Conservation (phyloP, 2,797 vertebrate genomes). For the Gallirallus australis region DNA sequence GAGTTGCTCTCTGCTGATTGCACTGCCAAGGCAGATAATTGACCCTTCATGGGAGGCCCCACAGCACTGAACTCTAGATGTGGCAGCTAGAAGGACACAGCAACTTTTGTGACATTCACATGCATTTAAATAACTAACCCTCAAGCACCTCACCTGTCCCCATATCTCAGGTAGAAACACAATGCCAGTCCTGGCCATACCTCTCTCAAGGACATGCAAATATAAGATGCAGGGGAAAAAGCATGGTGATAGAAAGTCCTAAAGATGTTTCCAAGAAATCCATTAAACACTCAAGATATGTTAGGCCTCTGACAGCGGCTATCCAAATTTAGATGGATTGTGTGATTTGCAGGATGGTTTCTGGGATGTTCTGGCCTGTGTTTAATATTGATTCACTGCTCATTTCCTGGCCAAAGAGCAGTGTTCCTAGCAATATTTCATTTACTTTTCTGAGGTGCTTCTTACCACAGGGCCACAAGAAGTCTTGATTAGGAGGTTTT, state of each 20-base stretch:
- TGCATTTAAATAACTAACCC: background rate
- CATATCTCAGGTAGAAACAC: rapidly evolving
- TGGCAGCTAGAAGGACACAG: background rate
- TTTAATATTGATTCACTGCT: background rate
- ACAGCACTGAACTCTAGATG: background rate
- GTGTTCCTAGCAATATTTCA: background rate
- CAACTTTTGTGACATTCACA: background rate
- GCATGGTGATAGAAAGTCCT: background rate
- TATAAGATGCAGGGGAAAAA: background rate
- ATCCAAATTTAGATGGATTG: background rate
- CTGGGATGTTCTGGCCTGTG: background rate
- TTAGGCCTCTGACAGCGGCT: background rate
- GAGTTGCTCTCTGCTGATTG: background rate
- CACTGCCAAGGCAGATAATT: background rate
- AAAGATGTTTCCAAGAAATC: background rate
- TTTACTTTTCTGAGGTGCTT: background rate
- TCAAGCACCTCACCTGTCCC: background rate
- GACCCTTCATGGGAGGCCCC: background rate
- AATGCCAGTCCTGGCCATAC: background rate
- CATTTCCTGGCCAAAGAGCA: background rate
- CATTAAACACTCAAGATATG: background rate
- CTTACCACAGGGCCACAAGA: background rate
- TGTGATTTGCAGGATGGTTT: background rate
- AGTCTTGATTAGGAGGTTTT: background rate
- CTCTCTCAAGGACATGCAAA: background rate